Evolutionary conservation across 1,140 invertebrate genomes (phyloP).

Genomic region (Colletes latitarsis): DNA sequence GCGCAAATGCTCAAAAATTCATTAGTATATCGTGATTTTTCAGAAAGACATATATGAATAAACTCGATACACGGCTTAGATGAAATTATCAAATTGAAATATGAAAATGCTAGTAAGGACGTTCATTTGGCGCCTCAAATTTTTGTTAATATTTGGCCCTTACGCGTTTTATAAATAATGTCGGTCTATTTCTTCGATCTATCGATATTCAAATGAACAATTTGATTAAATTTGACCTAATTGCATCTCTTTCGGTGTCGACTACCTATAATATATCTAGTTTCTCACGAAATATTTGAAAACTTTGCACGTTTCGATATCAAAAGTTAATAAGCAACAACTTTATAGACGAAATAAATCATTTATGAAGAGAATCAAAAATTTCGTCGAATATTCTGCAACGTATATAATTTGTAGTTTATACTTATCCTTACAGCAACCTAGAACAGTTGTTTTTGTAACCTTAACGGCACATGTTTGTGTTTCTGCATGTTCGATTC

Average conservation of each 20-base stretch:
- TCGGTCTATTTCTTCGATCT: too few species aligned
- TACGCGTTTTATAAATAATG: too few species aligned
- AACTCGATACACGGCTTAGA: not conserved
- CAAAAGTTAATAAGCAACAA: not conserved
- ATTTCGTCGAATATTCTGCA: not conserved
- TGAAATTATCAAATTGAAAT: not conserved
- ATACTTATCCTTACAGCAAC: slow-evolving; percentile 20
- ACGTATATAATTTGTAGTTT: not conserved
- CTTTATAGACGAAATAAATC: not conserved
- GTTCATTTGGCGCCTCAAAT: not conserved
- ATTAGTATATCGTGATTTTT: not conserved
- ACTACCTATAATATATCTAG: too few species aligned
- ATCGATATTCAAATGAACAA: not conserved
- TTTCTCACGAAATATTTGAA: too few species aligned
- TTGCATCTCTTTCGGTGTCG: too few species aligned
- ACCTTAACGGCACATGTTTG: slow-evolving; percentile 48
- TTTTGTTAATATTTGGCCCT: too few species aligned
- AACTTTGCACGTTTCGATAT: not conserved
- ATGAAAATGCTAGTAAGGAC: not conserved
- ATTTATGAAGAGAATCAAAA: too few species aligned
- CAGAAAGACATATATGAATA: not conserved
- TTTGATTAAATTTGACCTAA: too few species aligned
- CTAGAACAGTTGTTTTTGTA: slow-evolving; percentile 28
- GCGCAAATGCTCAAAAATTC: not conserved
- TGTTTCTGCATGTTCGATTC: slow-evolving; percentile 56